A percentile compares a stretch with the other conserved stretches of the same genome.
phyloP scores from a whole-genome alignment of 2,113 vertebrate species.

The Apodemus sylvaticus region DNA sequence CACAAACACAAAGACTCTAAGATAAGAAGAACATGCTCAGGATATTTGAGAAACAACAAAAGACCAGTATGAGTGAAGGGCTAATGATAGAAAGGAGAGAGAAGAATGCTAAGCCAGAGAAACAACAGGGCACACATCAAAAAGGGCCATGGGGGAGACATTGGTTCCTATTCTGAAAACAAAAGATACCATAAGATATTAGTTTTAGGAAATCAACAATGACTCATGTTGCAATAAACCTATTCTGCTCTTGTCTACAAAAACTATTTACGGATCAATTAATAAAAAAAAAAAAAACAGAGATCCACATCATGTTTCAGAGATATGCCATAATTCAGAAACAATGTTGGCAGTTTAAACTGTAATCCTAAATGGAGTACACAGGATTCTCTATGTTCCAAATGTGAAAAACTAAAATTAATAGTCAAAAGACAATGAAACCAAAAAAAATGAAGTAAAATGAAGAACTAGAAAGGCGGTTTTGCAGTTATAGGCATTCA shows the following conservation, averaged over 20 bases:
- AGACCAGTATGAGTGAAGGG: background rate
- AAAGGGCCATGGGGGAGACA: background rate
- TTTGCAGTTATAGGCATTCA: background rate
- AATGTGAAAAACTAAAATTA: background rate
- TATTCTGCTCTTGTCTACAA: background rate
- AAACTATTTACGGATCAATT: background rate
- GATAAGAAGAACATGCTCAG: background rate
- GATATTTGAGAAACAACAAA: background rate
- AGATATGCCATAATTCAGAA: background rate
- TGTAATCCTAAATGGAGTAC: background rate
- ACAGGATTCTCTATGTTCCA: background rate
- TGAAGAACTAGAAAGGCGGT: background rate
- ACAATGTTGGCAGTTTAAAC: background rate
- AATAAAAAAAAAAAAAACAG: background rate
- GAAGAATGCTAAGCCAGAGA: background rate
- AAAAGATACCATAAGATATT: background rate
- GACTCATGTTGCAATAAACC: background rate
- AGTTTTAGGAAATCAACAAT: background rate
- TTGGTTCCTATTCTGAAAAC: background rate
- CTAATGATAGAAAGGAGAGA: background rate
- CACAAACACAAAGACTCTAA: background rate
- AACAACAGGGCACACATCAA: background rate
- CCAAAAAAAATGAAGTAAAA: background rate
- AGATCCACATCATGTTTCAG: background rate
- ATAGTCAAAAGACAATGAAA: slow-evolving; percentile 32